Evolutionary conservation across 2,888 invertebrate genomes (phyloP).

Genomic region (Lochmaea crataegi): DNA sequence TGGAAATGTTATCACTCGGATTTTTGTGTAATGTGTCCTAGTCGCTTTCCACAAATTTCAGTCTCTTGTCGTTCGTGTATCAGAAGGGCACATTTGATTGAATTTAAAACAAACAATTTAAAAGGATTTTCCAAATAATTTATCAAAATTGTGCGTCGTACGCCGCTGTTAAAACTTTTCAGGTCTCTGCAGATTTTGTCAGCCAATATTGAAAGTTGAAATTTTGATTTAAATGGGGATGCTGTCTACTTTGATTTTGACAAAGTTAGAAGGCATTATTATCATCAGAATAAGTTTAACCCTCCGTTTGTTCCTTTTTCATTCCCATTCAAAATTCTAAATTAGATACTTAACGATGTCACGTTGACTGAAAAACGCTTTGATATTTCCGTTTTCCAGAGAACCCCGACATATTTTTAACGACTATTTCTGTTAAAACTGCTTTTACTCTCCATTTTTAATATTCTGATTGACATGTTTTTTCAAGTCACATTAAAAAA

Average conservation of each 20-base stretch:
- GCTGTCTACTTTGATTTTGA: constrained; percentile 34
- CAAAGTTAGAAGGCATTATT: constrained; percentile 28
- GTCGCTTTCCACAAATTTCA: too few species aligned
- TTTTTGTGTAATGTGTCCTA: too few species aligned
- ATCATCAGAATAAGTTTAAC: constrained; percentile 31
- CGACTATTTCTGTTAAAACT: neutral
- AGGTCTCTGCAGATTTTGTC: neutral
- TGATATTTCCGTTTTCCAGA: constrained; percentile 5
- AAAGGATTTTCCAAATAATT: too few species aligned
- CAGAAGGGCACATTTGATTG: too few species aligned
- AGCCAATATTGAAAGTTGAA: constrained; percentile 32
- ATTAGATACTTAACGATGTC: constrained; percentile 15
- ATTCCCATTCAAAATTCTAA: constrained; percentile 20
- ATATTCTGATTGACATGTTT: neutral
- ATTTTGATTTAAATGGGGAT: constrained; percentile 26
- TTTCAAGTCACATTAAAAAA: neutral
- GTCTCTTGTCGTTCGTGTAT: too few species aligned
- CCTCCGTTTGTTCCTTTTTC: constrained; percentile 12
- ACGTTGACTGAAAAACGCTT: constrained; percentile 12
- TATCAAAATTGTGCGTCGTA: too few species aligned
- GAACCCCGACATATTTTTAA: neutral
- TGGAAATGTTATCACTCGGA: too few species aligned
- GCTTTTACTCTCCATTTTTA: neutral
- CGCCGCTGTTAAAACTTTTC: too few species aligned
- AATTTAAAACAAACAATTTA: too few species aligned